These are phyloP conservation scores for Oreochromis grahami DNA, from an alignment of 2,797 vertebrate genomes.

Conservation along the genomic window DNA sequence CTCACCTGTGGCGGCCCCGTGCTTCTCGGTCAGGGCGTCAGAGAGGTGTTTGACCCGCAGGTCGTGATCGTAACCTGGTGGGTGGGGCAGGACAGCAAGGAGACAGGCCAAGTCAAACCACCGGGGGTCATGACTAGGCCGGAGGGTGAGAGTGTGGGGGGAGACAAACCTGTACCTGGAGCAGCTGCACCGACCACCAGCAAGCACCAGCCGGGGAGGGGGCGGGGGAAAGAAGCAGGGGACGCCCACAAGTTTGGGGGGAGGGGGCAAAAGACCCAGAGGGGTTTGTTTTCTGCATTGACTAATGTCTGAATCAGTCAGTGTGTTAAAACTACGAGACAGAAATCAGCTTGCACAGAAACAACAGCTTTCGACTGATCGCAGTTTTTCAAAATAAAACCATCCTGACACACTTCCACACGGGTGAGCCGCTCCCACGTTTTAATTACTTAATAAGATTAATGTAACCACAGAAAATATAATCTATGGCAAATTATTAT, in stretches of 20 bases:
- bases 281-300: not conserved
- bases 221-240: not conserved
- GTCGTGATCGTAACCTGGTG: conserved; percentile 92
- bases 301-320: conserved; percentile 21
- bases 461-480: not conserved
- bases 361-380: conserved; percentile 36
- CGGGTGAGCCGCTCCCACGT: fast-evolving
- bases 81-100: conserved; percentile 64
- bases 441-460: not conserved
- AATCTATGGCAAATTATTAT: not conserved
- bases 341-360: conserved; percentile 3
- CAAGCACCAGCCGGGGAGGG: conserved; percentile 50
- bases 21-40: conserved; percentile 91
- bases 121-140: conserved; percentile 65
- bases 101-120: conserved; percentile 76
- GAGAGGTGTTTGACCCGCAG: conserved; percentile 88
- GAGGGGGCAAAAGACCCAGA: not conserved
- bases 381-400: not conserved
- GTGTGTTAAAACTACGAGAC: conserved; percentile 5
- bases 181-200: conserved; percentile 55
- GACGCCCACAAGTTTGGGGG: not conserved
- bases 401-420: not conserved
- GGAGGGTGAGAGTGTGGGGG: not conserved
- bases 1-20: conserved; percentile 86
- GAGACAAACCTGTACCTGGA: conserved; percentile 58